Base-by-base conservation (phyloP, 2,888 invertebrate genomes). In the Apodemia zela region DNA sequence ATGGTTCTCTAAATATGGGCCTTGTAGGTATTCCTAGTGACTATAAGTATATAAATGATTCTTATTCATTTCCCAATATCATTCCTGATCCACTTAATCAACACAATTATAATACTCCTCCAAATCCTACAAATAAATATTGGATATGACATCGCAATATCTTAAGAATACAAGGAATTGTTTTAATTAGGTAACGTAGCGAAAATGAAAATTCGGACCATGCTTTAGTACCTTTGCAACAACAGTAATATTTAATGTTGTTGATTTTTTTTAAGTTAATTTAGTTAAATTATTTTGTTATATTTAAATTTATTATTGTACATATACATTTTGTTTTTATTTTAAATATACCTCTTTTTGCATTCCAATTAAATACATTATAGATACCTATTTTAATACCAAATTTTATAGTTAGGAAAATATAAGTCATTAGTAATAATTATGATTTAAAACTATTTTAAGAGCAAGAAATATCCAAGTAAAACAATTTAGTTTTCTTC, bases 1-100 rank as follows among this genome's bases (percentile, higher is more conserved):
- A 92, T 64, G 88, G 85, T 69, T 84, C 91, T 15, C 74, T 92
- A 51, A 92, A 92, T 66, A 92, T 92, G 90, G 89, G 89, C 70
- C 76, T 92, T 33, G 80, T 87, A 35, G 89, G 92, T 4, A 73
- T 92, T 38, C 85, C 91, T 13, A 88, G 87, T 74, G 92, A 92
- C 70, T 91, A 92, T 67, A 91, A 92, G 68, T 91, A 91, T 69
- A 91, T 92, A 85, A 88, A 90, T 65, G 92, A 92, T 71, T 90
- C 91, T 1, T 92, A 92, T 72, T 77, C 89, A 1, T 92, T 91
- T 67, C 84, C 92, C 1, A 92, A 85, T 68, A 85, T 91, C 63
- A 66, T 68, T 11, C 72, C 82, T 47, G 92, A 92, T 68, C 87
- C 91, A 35, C 77, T 92, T 15, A 80, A 80, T 62, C 92, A 92